Conservation (phyloP, 1,140 invertebrate species). For the Papilio aristodemus region DNA sequence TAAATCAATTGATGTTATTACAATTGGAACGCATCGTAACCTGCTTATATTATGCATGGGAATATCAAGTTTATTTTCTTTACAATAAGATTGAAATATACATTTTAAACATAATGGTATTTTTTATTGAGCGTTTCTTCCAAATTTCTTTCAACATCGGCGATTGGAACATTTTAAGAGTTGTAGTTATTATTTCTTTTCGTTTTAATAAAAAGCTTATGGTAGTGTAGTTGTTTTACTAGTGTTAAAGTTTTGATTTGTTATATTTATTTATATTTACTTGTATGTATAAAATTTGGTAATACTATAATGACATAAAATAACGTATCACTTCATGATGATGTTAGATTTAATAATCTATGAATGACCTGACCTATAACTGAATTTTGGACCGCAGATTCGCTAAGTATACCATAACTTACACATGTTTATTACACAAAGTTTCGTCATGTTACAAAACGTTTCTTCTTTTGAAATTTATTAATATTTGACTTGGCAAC, state of each 20-base stretch:
- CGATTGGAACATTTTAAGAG: constrained; percentile 7
- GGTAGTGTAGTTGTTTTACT: background rate
- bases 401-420: background rate
- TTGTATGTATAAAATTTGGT: background rate
- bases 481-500: background rate
- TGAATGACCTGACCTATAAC: too few species aligned
- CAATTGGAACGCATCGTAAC: constrained; percentile 73
- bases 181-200: background rate
- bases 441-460: background rate
- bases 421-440: background rate
- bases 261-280: background rate
- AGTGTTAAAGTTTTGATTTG: background rate
- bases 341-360: too few species aligned
- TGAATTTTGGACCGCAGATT: too few species aligned
- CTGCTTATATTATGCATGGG: constrained; percentile 55
- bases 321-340: too few species aligned
- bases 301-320: too few species aligned
- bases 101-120: constrained; percentile 1
- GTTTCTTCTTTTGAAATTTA: background rate
- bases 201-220: background rate
- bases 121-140: constrained; percentile 13
- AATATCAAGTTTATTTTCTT: constrained; percentile 42
- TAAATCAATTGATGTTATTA: constrained; percentile 80
- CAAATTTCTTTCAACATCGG: constrained; percentile 20
- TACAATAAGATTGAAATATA: constrained; percentile 42